phyloP scores from a whole-genome alignment of 2,888 invertebrate genomes.

The Lasioglossum oenotherae region DNA sequence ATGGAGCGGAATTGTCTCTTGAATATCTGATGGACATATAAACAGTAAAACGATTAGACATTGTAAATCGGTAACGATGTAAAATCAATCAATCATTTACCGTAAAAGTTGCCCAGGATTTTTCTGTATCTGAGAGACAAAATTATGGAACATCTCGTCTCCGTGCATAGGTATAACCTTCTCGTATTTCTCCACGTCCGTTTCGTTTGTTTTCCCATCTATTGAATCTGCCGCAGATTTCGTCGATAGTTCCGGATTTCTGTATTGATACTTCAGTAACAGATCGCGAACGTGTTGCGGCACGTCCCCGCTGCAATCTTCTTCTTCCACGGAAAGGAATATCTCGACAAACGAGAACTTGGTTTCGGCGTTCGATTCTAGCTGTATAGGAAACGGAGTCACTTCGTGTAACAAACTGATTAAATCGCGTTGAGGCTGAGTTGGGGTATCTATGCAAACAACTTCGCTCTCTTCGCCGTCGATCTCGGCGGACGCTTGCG shows the following conservation, averaged over 20 bases:
- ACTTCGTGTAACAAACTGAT: slow-evolving; percentile 90
- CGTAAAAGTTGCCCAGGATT: slow-evolving; percentile 94
- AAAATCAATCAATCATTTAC: slow-evolving; percentile 84
- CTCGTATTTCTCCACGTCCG: slow-evolving; percentile 90
- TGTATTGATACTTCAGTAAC: slow-evolving; percentile 87
- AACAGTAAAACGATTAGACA: slow-evolving; percentile 7
- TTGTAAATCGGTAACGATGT: slow-evolving; percentile 3
- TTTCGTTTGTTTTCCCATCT: slow-evolving; percentile 79
- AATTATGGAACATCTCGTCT: slow-evolving; percentile 92
- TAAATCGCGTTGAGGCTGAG: slow-evolving; percentile 89
- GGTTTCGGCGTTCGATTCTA: slow-evolving; percentile 77
- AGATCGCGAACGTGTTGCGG: slow-evolving; percentile 88
- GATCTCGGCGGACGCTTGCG: slow-evolving; percentile 91
- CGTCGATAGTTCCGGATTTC: slow-evolving; percentile 66
- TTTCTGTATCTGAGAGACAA: slow-evolving; percentile 89
- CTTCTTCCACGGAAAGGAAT: slow-evolving; percentile 88
- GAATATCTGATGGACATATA: slow-evolving; percentile 88
- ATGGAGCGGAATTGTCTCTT: slow-evolving; percentile 88
- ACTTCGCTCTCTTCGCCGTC: slow-evolving; percentile 93
- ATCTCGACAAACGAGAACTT: slow-evolving; percentile 84
- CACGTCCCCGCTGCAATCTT: slow-evolving; percentile 83
- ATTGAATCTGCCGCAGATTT: slow-evolving; percentile 71
- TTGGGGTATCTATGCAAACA: slow-evolving; percentile 91
- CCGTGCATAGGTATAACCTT: slow-evolving; percentile 92
- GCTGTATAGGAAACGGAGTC: slow-evolving; percentile 84